Evolutionary conservation across 53 echinoderm and acorn worm genomes (phyloP), one percentile per base, ranked within the genome.

Genomic region (Echinometra lucunter): DNA sequence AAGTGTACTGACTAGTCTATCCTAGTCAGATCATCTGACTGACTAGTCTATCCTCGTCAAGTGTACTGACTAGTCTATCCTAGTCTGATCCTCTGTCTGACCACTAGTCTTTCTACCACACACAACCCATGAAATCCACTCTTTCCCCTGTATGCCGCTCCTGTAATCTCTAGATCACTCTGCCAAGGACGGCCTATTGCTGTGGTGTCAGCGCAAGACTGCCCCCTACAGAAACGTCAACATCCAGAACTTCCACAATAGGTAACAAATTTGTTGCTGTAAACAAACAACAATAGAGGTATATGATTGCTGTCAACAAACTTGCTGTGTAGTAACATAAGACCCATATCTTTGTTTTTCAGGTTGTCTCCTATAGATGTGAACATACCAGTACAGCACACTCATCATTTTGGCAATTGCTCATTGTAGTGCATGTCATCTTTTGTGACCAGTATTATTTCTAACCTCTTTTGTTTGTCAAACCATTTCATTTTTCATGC

Each of bases 171-270:
- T 97, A 98, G 99, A 98, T 92, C 97, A 97, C 94, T 98, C 99
- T 58, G 96, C 99, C 93, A 98, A 98, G 95, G 99, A 98, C 88
- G 99, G 99, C 89, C 97, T 98, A 81, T 97, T 98, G 90, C 95
- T 98, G 95, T 98, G 99, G 99, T 98, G 99, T 92, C 97, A 98
- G 96, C 96, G 99, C 88, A 98, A 98, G 96, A 98, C 99, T 6
- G 96, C 99, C 90, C 97, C 97, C 88, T 98, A 98, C 96, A 97
- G 96, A 95, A 98, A 98, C 72, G 99, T 98, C 89, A 95, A 91
- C 90, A 95, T 98, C 88, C 40, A 53, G 92, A 98, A 98, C 97
- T 98, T 98, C 97, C 95, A 98, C 95, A 96, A 91, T 92, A 98
- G 99, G 99, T 98, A 98, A 95, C 97, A 95, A n/a, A 96, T 17